phyloP scores from a whole-genome alignment of 2,888 invertebrate species.

The Anthrax anthrax region DNA sequence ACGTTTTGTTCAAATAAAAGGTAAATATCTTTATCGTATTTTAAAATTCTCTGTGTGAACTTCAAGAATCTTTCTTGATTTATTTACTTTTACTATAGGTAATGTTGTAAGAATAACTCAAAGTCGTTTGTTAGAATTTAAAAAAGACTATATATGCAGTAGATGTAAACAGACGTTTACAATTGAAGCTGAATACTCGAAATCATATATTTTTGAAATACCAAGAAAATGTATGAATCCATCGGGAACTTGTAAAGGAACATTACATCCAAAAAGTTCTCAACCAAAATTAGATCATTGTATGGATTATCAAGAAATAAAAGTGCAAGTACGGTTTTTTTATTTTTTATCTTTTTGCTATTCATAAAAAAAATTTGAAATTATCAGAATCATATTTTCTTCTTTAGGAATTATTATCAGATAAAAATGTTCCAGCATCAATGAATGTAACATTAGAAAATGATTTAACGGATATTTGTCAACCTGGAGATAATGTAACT shows the following conservation, averaged over 20 bases:
- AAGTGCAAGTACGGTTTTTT: slow-evolving; percentile 53
- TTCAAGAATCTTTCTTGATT: background rate
- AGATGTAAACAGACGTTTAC: slow-evolving; percentile 58
- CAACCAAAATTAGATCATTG: slow-evolving; percentile 33
- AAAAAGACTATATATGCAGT: slow-evolving; percentile 55
- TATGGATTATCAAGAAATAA: slow-evolving; percentile 74
- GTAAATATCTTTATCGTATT: slow-evolving; percentile 25
- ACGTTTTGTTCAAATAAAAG: slow-evolving; percentile 58
- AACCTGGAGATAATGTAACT: slow-evolving; percentile 77
- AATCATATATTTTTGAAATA: slow-evolving; percentile 32
- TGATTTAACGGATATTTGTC: slow-evolving; percentile 73
- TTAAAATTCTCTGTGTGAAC: background rate
- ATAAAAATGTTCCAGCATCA: slow-evolving; percentile 54
- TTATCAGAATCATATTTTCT: too few species aligned
- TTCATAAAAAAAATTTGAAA: background rate
- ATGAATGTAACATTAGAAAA: slow-evolving; percentile 68
- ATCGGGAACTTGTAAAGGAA: slow-evolving; percentile 29
- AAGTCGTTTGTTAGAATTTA: slow-evolving; percentile 60
- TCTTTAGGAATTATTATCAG: slow-evolving; percentile 59
- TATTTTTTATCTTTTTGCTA: too few species aligned
- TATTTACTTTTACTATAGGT: slow-evolving; percentile 34
- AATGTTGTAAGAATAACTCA: slow-evolving; percentile 64
- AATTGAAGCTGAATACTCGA: slow-evolving; percentile 54
- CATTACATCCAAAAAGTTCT: slow-evolving; percentile 43
- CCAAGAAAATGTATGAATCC: slow-evolving; percentile 40